phyloP scores from a whole-genome alignment of 2,797 vertebrate species.

The Novumbra hubbsi region DNA sequence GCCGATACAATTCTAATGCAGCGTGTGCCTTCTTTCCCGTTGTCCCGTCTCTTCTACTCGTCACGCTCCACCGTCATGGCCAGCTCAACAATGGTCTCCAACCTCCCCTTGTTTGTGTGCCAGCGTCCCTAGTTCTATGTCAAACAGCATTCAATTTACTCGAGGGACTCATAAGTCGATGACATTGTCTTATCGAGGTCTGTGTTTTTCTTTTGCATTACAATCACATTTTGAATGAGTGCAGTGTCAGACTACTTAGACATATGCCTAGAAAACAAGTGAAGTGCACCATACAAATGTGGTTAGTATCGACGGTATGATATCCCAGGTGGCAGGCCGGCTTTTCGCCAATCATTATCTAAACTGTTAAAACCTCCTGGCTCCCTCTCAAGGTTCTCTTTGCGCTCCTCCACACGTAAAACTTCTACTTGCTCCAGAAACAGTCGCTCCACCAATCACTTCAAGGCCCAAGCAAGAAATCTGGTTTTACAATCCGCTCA shows the following conservation, averaged over 20 bases:
- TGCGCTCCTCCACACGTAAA: constrained; percentile 44
- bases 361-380: constrained; percentile 44
- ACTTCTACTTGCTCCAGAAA: constrained; percentile 44
- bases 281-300: constrained; percentile 64
- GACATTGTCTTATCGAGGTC: constrained; percentile 44
- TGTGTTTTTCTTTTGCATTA: constrained; percentile 29
- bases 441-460: constrained; percentile 48
- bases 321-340: constrained; percentile 55
- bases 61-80: constrained; percentile 51
- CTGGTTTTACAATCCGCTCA: constrained; percentile 58
- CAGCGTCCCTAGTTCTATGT: constrained; percentile 45
- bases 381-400: constrained; percentile 28
- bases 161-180: constrained; percentile 43
- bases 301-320: constrained; percentile 64
- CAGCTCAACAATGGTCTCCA: constrained; percentile 40
- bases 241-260: constrained; percentile 50
- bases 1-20: constrained; percentile 75
- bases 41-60: constrained; percentile 53
- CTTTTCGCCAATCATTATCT: constrained; percentile 69
- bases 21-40: constrained; percentile 64
- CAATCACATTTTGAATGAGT: constrained; percentile 54
- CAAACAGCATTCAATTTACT: constrained; percentile 35
- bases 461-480: constrained; percentile 53
- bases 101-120: constrained; percentile 5
- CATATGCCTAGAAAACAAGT: constrained; percentile 40